Evolutionary conservation across 2,888 invertebrate species (phyloP), one percentile per base, ranked within the genome.

Genomic region (Plebejus anna): DNA sequence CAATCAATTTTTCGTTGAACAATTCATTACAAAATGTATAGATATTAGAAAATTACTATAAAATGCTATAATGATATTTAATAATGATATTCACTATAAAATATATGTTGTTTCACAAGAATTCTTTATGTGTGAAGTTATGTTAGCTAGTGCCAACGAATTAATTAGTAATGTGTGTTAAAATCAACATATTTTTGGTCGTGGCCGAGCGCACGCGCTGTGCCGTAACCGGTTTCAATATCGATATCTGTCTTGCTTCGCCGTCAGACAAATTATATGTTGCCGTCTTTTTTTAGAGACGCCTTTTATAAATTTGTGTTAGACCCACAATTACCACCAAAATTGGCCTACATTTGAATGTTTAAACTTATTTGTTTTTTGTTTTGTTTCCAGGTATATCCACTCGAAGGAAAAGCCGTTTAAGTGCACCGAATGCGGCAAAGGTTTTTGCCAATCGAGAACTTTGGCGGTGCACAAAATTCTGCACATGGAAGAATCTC

Each of bases 351-450:
- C 73, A 51, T 55, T 71, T 71, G 32, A 66, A 66, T 66, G 66
- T 36, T 66, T 36, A n/a, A 28, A 71, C 28, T 36, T 77, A 78
- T 73, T 51, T 76, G 55, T 77, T 16, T 77, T 77, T 81, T 84
- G 87, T 83, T 84, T 81, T 90, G 85, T 84, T 94, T 94, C 77
- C 95, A 98, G 98, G 88, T 99, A 99, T 93, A 99, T 99, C 81
- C 99, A 99, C 93, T 98, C 98, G 81, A 99, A 99, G 88, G 98
- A 99, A 91, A 99, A 99, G 89, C 99, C 99, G 0, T 99, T 99
- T 94, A 99, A 98, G 87, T 99, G 99, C 90, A 96, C 95, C 4
- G 97, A 98, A 83, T 99, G 99, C 89, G 98, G 98, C 71, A 99
- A 99, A 92, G 99, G 99, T 5, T 99, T 99, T 92, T 99, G 99